Conservation (phyloP, 2,113 vertebrate species). For the Deroptyus accipitrinus region DNA sequence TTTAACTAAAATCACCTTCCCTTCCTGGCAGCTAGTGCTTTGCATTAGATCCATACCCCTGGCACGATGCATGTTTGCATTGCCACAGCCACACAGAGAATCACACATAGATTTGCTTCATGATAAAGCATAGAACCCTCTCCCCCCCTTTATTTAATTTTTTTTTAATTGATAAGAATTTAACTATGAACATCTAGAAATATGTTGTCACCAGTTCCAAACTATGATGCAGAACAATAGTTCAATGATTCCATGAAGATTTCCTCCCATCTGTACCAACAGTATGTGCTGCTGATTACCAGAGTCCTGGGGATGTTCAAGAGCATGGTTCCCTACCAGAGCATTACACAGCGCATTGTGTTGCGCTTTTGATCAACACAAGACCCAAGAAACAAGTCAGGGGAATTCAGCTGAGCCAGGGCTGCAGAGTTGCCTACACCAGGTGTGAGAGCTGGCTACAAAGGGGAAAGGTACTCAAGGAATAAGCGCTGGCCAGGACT, state of each 20-base stretch:
- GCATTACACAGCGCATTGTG: not conserved
- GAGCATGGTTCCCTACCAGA: not conserved
- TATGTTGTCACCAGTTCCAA: not conserved
- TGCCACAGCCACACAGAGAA: not conserved
- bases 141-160: not conserved
- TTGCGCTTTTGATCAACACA: not conserved
- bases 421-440: not conserved
- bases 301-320: not conserved
- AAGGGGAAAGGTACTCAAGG: not conserved
- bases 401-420: not conserved
- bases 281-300: fast-evolving
- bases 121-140: not conserved
- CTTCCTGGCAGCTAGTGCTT: not conserved
- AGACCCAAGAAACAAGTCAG: not conserved
- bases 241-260: not conserved
- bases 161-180: not conserved
- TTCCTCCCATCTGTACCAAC: not conserved
- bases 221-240: not conserved
- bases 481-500: not conserved
- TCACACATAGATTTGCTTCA: not conserved
- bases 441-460: not conserved
- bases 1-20: not conserved
- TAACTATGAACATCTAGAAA: not conserved
- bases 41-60: not conserved
- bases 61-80: not conserved